Base-by-base conservation (phyloP, 1,140 invertebrate species). In the Leptinotarsa texana region DNA sequence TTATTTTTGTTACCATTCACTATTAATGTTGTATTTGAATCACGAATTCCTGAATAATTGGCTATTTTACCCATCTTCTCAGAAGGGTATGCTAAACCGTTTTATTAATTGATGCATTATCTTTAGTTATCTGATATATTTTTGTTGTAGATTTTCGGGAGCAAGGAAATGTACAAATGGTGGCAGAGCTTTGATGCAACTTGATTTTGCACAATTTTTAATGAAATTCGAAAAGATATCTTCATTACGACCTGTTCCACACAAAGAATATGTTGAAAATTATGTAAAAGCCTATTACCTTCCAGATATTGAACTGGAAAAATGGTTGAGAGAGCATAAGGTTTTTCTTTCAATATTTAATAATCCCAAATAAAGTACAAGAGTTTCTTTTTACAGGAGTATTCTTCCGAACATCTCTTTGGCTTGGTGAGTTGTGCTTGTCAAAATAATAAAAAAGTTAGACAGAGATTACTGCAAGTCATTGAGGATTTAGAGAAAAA, bases 261-360 rank as follows among this genome's bases (percentile, higher is more conserved):
- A 96, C 82, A 91, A 92, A 80, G 92, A 96, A 67, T 96, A 95
- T 81, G 97, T 99, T 0, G 97, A 99, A 86, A 89, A 90, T 27
- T 99, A 98, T 83, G 94, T 99, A 2, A 99, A 99, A 85, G 96
- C 97, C 0, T 99, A 95, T 84, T 99, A 99, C 87, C 88, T 98
- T 77, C 94, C 96, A 0, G 93, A 98, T 80, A 90, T 89, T 74
- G 92, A 92, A 74, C 88, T 99, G 6, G 96, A 98, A 86, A 88
- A 92, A 21, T 99, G 97, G 93, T 90, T 99, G 13, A 89, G 91
- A 77, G 91, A 93, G 63, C 94, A 97, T 85, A 90, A 88, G 81
- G 93, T 94, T 87, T 65, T 65, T 62, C 17, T 42, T 42, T 42
- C n/a, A 51, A 63, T 24, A n/a, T 18, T 63, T 57, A 4, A 62